Evolutionary conservation across 2,113 vertebrate species (phyloP).

Genomic region (Todiramphus saurophagus): DNA sequence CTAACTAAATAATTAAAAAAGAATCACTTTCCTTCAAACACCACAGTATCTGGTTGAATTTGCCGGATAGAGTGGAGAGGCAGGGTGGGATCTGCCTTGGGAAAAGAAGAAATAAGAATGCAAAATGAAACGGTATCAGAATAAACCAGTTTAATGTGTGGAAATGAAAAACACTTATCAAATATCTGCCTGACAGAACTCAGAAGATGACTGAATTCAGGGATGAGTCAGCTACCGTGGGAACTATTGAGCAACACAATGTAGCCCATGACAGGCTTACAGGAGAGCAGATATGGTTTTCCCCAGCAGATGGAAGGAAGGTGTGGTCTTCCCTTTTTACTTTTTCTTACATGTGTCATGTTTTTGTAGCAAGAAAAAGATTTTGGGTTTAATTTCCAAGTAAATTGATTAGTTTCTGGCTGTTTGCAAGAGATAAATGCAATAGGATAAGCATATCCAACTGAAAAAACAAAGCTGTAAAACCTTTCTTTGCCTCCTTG

Average conservation of each 20-base stretch:
- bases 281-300: neutral
- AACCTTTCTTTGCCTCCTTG: neutral
- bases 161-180: neutral
- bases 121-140: neutral
- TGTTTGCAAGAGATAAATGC: neutral
- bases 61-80: neutral
- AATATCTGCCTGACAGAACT: neutral
- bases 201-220: neutral
- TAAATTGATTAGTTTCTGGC: neutral
- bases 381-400: neutral
- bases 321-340: neutral
- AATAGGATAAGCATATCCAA: neutral
- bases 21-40: neutral
- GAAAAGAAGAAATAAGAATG: neutral
- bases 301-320: neutral
- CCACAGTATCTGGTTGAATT: neutral
- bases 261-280: neutral
- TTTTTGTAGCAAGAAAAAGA: neutral
- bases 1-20: no score
- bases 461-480: neutral
- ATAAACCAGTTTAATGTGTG: neutral
- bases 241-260: neutral
- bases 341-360: neutral
- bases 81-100: neutral
- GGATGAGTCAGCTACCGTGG: conserved; percentile 23